Base-by-base conservation (phyloP, 2,888 invertebrate species). In the Mythimna impura region DNA sequence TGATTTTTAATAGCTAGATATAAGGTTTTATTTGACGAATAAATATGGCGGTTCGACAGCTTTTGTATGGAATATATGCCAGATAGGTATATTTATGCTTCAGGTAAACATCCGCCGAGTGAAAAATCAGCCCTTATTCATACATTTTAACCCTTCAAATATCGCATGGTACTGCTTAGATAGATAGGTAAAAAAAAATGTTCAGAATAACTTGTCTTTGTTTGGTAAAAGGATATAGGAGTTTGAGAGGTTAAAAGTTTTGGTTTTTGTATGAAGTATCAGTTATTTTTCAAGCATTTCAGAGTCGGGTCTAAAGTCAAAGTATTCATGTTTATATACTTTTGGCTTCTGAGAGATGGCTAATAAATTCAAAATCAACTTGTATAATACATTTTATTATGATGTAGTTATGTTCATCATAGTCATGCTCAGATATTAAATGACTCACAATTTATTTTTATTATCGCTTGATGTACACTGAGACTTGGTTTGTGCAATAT, bases 401-500 rank as follows among this genome's bases (percentile, higher is more conserved):
- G 30, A 68, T 58, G 5, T 73, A 76, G 68, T 69, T 81, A 72
- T 54, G 67, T 76, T 86, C 60, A 69, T 73, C n/a, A 50, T 63
- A 71, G 58, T 62, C 36, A 74, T 66, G 61, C 47, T 81, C 71
- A 67, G 71, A 69, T 78, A 63, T 73, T 66, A 34, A 65, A 62
- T 73, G n/a, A 62, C 47, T 58, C 52, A 34, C 61, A 54, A 79
- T 73, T 66, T 54, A 54, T 77, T 75, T 76, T 76, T 71, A 52
- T 78, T 34, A 76, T 61, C 60, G 78, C 81, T 81, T 83, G 30
- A 74, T 82, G 80, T 82, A 76, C 83, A 82, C 75, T 82, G 75
- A 79, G 78, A 73, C 58, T 78, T 78, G 50, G 30, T 74, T 77
- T 73, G 77, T 86, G 85, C 85, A 87, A 86, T 84, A 84, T 62